phyloP scores from a whole-genome alignment of 2,888 invertebrate species.

The Ommatoiulus sabulosus region DNA sequence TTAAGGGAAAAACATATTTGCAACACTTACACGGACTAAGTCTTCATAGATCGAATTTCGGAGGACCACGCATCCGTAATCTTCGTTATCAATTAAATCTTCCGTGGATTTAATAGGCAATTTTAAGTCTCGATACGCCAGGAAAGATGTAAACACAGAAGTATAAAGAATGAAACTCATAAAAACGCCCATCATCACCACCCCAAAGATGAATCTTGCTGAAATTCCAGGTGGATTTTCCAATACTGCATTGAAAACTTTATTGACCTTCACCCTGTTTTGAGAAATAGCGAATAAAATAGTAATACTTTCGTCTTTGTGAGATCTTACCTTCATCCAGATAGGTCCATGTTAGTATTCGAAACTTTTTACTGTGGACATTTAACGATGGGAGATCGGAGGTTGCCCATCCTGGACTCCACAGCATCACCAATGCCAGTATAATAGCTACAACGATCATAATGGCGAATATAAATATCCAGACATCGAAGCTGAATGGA shows the following conservation, averaged over 20 bases:
- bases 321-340: slow-evolving; percentile 44
- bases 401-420: slow-evolving; percentile 29
- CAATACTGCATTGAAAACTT: neutral
- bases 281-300: too few species aligned
- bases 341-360: slow-evolving; percentile 44
- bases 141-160: slow-evolving; percentile 37
- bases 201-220: neutral
- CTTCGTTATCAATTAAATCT: neutral
- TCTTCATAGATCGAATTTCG: neutral
- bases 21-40: neutral
- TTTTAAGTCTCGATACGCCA: slow-evolving; percentile 16
- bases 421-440: slow-evolving; percentile 32
- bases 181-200: slow-evolving; percentile 3
- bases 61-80: slow-evolving; percentile 7
- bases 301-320: too few species aligned
- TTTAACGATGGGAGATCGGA: neutral
- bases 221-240: slow-evolving; percentile 22
- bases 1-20: too few species aligned
- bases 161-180: slow-evolving; percentile 26
- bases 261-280: too few species aligned
- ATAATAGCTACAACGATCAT: neutral
- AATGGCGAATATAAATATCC: neutral
- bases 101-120: neutral
- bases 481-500: slow-evolving; percentile 37
- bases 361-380: slow-evolving; percentile 25